phyloP scores from a whole-genome alignment of 2,113 vertebrate genomes.

The Sardina pilchardus region DNA sequence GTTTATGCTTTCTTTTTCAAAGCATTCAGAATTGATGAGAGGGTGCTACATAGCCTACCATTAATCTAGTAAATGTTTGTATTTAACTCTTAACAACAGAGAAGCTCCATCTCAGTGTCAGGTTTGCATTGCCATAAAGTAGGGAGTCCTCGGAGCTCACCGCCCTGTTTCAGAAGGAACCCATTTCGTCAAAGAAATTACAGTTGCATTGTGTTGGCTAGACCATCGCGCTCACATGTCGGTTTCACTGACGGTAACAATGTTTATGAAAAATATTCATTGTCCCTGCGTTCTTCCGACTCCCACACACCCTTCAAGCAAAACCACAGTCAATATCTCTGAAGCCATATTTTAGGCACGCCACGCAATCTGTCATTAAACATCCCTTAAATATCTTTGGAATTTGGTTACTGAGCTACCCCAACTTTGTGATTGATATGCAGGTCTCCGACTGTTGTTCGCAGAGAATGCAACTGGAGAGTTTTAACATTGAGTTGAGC shows the following conservation, averaged over 20 bases:
- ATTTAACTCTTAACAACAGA: neutral
- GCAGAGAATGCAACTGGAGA: neutral
- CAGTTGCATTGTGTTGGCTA: neutral
- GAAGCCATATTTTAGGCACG: too few relatives aligned
- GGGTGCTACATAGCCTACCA: neutral
- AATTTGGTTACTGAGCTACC: neutral
- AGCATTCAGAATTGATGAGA: neutral
- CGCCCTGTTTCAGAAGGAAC: neutral
- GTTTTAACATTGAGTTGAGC: neutral
- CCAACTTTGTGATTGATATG: neutral
- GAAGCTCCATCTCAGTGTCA: neutral
- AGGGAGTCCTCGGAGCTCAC: neutral
- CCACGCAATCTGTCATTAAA: too few relatives aligned
- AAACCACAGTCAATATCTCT: neutral
- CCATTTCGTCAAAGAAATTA: neutral
- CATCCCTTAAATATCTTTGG: too few relatives aligned
- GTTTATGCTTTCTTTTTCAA: neutral
- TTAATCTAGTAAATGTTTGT: conserved; percentile 1
- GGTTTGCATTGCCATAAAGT: neutral
- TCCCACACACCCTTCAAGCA: neutral
- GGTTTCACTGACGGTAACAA: neutral
- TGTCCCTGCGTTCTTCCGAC: neutral
- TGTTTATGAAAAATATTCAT: neutral
- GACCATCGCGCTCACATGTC: neutral
- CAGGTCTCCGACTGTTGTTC: too few relatives aligned